phyloP scores from a whole-genome alignment of 2,888 invertebrate species.

The Laspeyria flexula region DNA sequence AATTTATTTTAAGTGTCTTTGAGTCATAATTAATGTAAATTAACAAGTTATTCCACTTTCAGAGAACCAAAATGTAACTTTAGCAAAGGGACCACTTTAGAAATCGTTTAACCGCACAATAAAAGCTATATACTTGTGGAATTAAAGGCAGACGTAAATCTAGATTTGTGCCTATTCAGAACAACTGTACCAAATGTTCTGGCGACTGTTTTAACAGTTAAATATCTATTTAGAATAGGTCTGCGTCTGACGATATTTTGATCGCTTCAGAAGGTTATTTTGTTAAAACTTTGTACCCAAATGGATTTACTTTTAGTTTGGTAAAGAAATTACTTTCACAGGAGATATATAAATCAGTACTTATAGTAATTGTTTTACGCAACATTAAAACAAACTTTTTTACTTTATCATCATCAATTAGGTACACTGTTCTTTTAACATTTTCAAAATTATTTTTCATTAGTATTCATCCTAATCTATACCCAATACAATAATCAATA shows the following conservation, averaged over 20 bases:
- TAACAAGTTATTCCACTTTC: not conserved
- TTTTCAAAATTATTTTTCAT: too few relatives aligned
- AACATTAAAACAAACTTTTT: too few relatives aligned
- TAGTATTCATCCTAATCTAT: too few relatives aligned
- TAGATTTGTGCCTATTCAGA: conserved; percentile 30
- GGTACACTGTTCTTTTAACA: too few relatives aligned
- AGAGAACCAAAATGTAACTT: conserved; percentile 15
- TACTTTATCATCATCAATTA: too few relatives aligned
- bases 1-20: too few relatives aligned
- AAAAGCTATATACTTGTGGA: conserved; percentile 35
- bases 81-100: conserved; percentile 20
- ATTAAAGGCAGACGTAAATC: conserved; percentile 28
- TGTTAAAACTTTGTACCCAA: too few relatives aligned
- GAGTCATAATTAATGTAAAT: not conserved
- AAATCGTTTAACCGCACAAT: conserved; percentile 34
- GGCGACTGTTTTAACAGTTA: not conserved
- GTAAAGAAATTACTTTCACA: too few relatives aligned
- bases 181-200: conserved; percentile 21
- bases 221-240: not conserved
- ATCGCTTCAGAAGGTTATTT: not conserved
- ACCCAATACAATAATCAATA: too few relatives aligned
- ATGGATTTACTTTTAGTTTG: too few relatives aligned
- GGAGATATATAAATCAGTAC: too few relatives aligned
- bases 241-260: not conserved
- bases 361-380: too few relatives aligned